Evolutionary conservation across 2,888 invertebrate species (phyloP), one percentile per base, ranked within the genome.

Genomic region (Coenonympha arcania): DNA sequence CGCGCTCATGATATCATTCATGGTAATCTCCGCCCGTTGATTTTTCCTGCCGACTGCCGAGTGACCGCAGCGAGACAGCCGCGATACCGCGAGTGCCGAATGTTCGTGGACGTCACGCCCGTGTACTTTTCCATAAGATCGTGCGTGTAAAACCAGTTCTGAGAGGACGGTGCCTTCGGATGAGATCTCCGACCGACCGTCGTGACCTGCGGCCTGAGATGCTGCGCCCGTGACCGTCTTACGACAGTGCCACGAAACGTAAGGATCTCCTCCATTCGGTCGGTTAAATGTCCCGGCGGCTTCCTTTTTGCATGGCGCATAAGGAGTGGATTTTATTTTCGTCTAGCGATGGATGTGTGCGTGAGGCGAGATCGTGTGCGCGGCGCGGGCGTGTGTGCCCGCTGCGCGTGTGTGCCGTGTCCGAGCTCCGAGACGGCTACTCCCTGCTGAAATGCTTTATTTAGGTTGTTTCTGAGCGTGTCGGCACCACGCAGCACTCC

Each of bases 241-340:
- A 66, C 79, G 75, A 82, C 79, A 80, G 79, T 82, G 83, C 82
- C 80, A 84, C 84, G 76, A 83, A 84, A 84, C 84, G 85, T 86
- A 86, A 86, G 85, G 83, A 82, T 78, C 78, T 72, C 69, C 77
- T 71, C 76, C 73, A 76, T 77, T 79, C 71, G 73, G 63, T 69
- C 69, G 69, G 72, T 63, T 75, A 67, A 79, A 59, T 78, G 73
- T 69, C 71, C 73, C 70, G 69, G 73, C 73, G 76, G 71, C 82
- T 83, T 83, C 81, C 81, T 82, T 84, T 84, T 85, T 81, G 85
- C 85, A 84, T 82, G 81, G 83, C 83, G 79, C 79, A 84, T 83
- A 55, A 80, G 81, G 78, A 83, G 81, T 81, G 79, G 73, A 82
- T 84, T 83, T 85, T 86, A 86, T 86, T 86, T 86, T 85, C 78